Evolutionary conservation across 1,140 invertebrate genomes (phyloP).

Genomic region (Steinernema khuongi): DNA sequence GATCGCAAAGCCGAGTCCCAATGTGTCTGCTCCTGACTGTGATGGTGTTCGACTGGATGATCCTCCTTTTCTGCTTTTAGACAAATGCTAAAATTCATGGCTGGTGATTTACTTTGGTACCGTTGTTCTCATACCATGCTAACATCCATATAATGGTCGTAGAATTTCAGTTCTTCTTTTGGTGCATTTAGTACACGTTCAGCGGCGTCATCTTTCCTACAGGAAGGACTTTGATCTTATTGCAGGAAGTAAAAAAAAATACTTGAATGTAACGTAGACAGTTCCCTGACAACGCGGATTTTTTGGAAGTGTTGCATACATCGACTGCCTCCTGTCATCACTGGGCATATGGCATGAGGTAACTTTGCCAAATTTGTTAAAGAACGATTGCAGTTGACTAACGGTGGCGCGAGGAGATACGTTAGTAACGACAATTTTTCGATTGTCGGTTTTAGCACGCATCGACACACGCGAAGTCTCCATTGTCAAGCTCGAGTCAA

Average conservation of each 20-base stretch:
- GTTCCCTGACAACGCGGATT: conserved; percentile 44
- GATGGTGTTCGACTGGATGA: not conserved
- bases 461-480: conserved; percentile 23
- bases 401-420: conserved; percentile 49
- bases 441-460: conserved; percentile 39
- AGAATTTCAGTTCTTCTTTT: conserved; percentile 55
- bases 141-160: conserved; percentile 54
- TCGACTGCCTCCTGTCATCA: conserved; percentile 45
- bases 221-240: not conserved
- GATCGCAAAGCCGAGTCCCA: not conserved
- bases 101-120: not conserved
- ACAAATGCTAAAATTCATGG: not conserved
- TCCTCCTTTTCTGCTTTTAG: not conserved
- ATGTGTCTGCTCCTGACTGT: not conserved
- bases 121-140: conserved; percentile 25
- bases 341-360: conserved; percentile 44
- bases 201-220: conserved; percentile 44
- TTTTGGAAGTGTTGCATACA: conserved; percentile 54
- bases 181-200: conserved; percentile 40
- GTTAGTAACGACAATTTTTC: conserved; percentile 51
- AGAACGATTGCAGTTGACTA: conserved; percentile 53
- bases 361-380: conserved; percentile 58
- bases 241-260: not conserved
- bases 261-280: conserved; percentile 54
- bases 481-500: conserved; percentile 40